Base-by-base conservation (phyloP, 2,888 invertebrate genomes). In the Nephrocerus scutellatus region DNA sequence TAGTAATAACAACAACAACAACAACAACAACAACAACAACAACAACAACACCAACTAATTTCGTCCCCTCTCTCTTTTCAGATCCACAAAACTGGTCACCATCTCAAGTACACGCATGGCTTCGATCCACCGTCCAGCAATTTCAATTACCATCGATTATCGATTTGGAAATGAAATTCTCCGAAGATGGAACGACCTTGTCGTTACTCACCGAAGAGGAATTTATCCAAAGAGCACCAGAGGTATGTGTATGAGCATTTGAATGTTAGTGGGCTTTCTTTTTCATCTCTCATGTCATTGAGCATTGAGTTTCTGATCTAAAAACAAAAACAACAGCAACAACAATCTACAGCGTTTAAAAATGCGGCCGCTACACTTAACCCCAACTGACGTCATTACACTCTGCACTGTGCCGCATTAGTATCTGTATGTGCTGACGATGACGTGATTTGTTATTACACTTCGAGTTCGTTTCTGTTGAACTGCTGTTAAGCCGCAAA, bases 61-160 rank as follows among this genome's bases (percentile, higher is more conserved):
- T n/a, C n/a, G n/a, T n/a, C n/a, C 20, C 32, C 10, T 9, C 6
- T 14, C 15, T 32, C 32, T 42, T 71, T 71, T 6, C 71, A 93
- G 93, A 93, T 77, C 92, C 93, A 48, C 76, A 79, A 61, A 78
- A 80, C 55, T 95, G 93, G 93, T 84, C 80, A 53, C 72, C 79
- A 12, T 76, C 79, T 43, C 85, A 93, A 63, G 91, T 90, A 31
- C 82, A 84, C 50, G 79, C 86, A 15, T 95, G 93, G 93, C 76
- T 92, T 43, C 77, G 83, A 63, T 90, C 86, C 80, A 90, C 88
- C 53, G 74, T 84, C 44, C 77, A 82, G 57, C 87, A 90, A 64
- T 84, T 83, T 66, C 78, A 81, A 52, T 70, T 87, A 49, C 80
- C 83, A 10, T 75, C 79, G 63, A 80, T 84, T 30, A 75, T 77